Evolutionary conservation across 2,113 vertebrate genomes (phyloP), one percentile per base, ranked within the genome.

Genomic region (Reinhardtius hippoglossoides): DNA sequence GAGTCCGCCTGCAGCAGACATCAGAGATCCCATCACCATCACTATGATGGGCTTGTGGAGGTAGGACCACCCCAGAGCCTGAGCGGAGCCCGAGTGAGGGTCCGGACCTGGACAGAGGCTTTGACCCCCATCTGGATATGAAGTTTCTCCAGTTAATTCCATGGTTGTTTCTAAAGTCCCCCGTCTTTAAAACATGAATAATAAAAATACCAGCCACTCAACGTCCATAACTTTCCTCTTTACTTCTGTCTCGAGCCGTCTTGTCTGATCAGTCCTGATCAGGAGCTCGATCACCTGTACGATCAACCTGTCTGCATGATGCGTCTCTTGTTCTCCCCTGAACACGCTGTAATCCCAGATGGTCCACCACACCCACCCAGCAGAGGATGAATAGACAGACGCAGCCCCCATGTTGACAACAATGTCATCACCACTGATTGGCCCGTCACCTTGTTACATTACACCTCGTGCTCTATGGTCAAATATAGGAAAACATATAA

Each of bases 21-120:
- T 83, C 23, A 87, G 65, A 40, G 76, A 88, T 3, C 91, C 92
- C 56, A 78, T 77, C 71, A 88, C 85, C 18, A 88, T 60, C 6
- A 92, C 55, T 3, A 90, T 92, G 52, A 86, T 67, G 48, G 91
- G 84, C 54, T 94, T 95, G 80, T 93, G 90, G 15, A 91, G 90
- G 59, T 90, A 83, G n/a, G 74, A 65, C 78, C 91, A 93, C 63
- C 81, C 61, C 0, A 65, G 62, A 10, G 76, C 54, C 4, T 27
- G 72, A 10, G 31, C 23, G 0, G 27, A 31, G 20, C 12, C 64
- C 0, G 60, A 15, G 21, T 55, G 71, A 13, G 23, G n/a, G 6
- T 78, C 80, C 1, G 74, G 61, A 70, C 37, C 80, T 1, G 77
- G 63, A 70, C 42, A 68, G 64, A 90, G 56, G 46, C 58, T 63